These are phyloP conservation scores for Eristalis arbustorum DNA, from an alignment of 2,888 invertebrate genomes.

Conservation along the genomic window DNA sequence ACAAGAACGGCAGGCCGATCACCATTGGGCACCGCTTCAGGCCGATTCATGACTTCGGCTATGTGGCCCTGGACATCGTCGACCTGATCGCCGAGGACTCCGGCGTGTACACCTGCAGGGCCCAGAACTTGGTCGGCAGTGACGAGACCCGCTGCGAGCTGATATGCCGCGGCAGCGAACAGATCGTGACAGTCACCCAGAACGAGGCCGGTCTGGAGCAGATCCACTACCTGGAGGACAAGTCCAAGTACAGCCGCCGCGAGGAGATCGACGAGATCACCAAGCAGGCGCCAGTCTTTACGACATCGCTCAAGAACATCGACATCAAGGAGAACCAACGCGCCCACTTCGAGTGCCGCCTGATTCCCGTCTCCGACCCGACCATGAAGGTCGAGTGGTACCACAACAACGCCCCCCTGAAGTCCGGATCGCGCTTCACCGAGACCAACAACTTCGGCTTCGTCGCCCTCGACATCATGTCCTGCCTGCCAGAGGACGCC, in stretches of 20 bases:
- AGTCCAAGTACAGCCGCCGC: slow-evolving; percentile 87
- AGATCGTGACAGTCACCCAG: slow-evolving; percentile 91
- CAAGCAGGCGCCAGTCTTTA: slow-evolving; percentile 95
- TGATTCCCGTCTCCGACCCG: slow-evolving; percentile 96
- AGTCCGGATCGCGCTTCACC: slow-evolving; percentile 96
- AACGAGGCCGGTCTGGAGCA: slow-evolving; percentile 94
- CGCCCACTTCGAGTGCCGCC: slow-evolving; percentile 95
- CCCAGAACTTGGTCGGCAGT: slow-evolving; percentile 93
- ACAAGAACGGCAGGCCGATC: slow-evolving; percentile 95
- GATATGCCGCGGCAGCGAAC: slow-evolving; percentile 87
- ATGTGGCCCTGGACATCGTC: slow-evolving; percentile 97
- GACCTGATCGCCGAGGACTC: slow-evolving; percentile 98
- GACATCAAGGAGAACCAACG: slow-evolving; percentile 96
- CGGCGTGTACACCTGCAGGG: slow-evolving; percentile 95
- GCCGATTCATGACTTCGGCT: slow-evolving; percentile 98
- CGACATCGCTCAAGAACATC: slow-evolving; percentile 93
- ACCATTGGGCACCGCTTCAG: slow-evolving; percentile 97
- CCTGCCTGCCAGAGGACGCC: slow-evolving; percentile 96
- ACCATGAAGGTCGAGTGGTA: slow-evolving; percentile 98
- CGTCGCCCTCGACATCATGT: slow-evolving; percentile 97
- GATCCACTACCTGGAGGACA: slow-evolving; percentile 93
- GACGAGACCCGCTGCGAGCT: slow-evolving; percentile 91
- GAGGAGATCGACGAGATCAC: slow-evolving; percentile 91
- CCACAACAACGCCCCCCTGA: slow-evolving; percentile 93
- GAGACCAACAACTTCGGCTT: slow-evolving; percentile 99